Evolutionary conservation across 2,888 invertebrate genomes (phyloP), one percentile per base, ranked within the genome.

Genomic region (Miltochrista miniata): DNA sequence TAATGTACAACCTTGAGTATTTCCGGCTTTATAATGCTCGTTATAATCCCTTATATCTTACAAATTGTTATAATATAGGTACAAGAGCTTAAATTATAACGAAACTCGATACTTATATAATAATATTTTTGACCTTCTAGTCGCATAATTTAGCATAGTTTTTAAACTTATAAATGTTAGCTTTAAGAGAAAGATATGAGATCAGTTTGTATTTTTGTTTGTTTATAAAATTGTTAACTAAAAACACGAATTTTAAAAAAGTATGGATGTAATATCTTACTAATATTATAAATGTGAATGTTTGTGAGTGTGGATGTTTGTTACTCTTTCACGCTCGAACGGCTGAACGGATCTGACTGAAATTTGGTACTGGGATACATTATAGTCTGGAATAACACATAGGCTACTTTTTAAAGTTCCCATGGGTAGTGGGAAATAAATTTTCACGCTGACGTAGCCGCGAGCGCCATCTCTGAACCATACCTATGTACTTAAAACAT

Each of bases 1-100:
- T n/a, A n/a, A n/a, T n/a, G n/a, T 56, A 76, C 52, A 80, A 85
- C 83, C 86, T 86, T 84, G 76, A 74, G 79, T 30, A 29, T 24
- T n/a, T n/a, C 7, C 5, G 7, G 2, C 2, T 29, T 35, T 37
- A 10, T 24, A 24, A 24, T 24, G 18, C 2, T 2, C 18, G 18
- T 24, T 24, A 24, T 24, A 24, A n/a, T 24, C 18, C 18, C 18
- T 4, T 24, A 24, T 4, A 4, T 24, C 14, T 30, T 42, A 36
- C 15, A 40, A 41, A 14, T 11, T 46, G 38, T 38, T 12, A 12
- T 38, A 13, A 37, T 36, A 31, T 71, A 76, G 76, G 13, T 29
- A 30, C 35, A 31, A 31, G 24, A 37, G 14, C 30, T 31, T 50
- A 43, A 14, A 30, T 46, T 59, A 54, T 59, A 52, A 50, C 48